phyloP scores from a whole-genome alignment of 2,113 vertebrate genomes.

The Egretta garzetta region DNA sequence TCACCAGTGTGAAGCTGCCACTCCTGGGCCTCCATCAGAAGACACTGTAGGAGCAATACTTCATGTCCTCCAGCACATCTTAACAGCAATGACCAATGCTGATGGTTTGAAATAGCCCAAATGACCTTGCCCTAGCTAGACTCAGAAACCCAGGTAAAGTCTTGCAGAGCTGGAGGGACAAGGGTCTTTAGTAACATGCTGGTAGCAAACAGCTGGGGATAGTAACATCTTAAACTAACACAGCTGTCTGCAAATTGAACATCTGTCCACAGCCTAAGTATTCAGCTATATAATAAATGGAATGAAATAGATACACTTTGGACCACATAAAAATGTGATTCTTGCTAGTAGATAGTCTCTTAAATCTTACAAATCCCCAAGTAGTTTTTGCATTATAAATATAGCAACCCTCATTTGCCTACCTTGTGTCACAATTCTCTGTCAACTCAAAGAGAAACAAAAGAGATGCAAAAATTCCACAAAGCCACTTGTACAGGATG shows the following conservation, averaged over 20 bases:
- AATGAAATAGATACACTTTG: background rate
- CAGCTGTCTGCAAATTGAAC: conserved; percentile 40
- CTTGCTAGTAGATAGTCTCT: background rate
- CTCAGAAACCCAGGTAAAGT: background rate
- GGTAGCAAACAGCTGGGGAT: conserved; percentile 20
- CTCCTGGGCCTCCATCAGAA: background rate
- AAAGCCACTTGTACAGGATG: background rate
- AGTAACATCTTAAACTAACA: conserved; percentile 41
- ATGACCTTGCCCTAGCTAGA: background rate
- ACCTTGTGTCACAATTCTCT: background rate
- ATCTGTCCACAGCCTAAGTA: conserved; percentile 17
- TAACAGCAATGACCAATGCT: background rate
- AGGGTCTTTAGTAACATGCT: background rate
- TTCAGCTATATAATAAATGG: background rate
- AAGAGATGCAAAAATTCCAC: background rate
- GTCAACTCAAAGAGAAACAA: background rate
- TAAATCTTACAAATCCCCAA: background rate
- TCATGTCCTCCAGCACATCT: background rate
- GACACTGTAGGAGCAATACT: accelerated
- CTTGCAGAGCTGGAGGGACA: background rate
- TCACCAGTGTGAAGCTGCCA: background rate
- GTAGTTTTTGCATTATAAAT: background rate
- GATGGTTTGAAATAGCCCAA: background rate
- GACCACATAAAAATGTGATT: background rate
- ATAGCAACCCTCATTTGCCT: background rate